Evolutionary conservation across 2,113 vertebrate genomes (phyloP).

Genomic region (Hymenochirus boettgeri): DNA sequence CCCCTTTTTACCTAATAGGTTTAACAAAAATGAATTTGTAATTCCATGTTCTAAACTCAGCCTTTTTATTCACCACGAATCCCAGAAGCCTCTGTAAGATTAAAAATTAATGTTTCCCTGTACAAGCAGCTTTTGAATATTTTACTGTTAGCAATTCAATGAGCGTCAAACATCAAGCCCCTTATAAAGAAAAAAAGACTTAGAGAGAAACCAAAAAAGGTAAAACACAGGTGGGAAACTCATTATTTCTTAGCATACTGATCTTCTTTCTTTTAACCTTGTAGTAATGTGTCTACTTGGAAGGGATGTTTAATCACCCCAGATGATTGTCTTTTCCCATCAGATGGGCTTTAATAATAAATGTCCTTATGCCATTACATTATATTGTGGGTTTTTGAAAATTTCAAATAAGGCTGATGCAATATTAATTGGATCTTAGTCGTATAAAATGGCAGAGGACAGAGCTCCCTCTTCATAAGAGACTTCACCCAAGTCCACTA

Average conservation of each 20-base stretch:
- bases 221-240: background rate
- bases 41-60: conserved; percentile 41
- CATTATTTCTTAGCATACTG: conserved; percentile 15
- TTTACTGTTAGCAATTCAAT: conserved; percentile 46
- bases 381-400: conserved; percentile 74
- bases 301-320: conserved; percentile 40
- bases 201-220: conserved; percentile 7
- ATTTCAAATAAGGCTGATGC: conserved; percentile 79
- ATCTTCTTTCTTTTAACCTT: conserved; percentile 8
- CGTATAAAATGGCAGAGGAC: conserved; percentile 66
- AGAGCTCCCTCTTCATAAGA: conserved; percentile 51
- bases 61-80: conserved; percentile 67
- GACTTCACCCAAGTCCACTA: conserved; percentile 43
- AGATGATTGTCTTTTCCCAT: conserved; percentile 58
- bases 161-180: conserved; percentile 40
- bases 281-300: background rate
- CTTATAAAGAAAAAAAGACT: conserved; percentile 12
- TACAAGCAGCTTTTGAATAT: conserved; percentile 46
- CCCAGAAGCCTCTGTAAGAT: conserved; percentile 59
- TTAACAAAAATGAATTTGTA: conserved; percentile 30
- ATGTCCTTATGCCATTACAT: conserved; percentile 70
- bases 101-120: conserved; percentile 66
- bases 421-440: conserved; percentile 77
- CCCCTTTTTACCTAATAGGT: too few relatives aligned
- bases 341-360: conserved; percentile 78